Base-by-base conservation (phyloP, 2,113 vertebrate genomes). In the Amblyopsis rosae region DNA sequence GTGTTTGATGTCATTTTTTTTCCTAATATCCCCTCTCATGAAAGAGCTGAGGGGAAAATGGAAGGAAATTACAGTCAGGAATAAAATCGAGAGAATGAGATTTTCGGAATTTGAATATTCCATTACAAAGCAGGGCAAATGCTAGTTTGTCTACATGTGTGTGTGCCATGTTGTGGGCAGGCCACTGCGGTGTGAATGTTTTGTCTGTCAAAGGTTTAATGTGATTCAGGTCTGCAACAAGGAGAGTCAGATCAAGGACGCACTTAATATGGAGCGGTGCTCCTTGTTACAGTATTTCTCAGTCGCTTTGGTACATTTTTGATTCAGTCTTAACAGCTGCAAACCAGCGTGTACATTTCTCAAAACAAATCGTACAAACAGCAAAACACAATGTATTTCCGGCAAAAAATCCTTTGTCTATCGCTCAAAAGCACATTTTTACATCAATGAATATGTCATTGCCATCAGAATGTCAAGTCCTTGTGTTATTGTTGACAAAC, bases 221-320 rank as follows among this genome's bases (percentile, higher is more conserved):
- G 68, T 62, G 69, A 89, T 87, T 87, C 79, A 83, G 78, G 75
- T 75, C 41, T 68, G 68, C 83, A 79, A 67, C 74, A 76, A 77
- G 71, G 77, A 83, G 77, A 41, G 49, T 48, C n/a, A 64, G 83
- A 87, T 88, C 82, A 91, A 91, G 86, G 88, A 49, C 82, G 0
- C 58, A 83, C 75, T 86, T 88, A 87, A 82, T 82, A 90, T 87
- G 86, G 86, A 90, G 68, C 62, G 57, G 78, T 59, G 75, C 59
- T 81, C 41, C 17, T 26, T 26, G 26, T 26, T 26, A 26, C 26
- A 26, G 26, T 26, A 26, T 26, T 26, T 26, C 26, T 26, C 26
- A 26, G 26, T 26, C 26, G 2, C 26, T 26, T 26, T 26, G 26
- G 26, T 26, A 26, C 26, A 26, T 26, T 26, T 26, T 26, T 26